These are phyloP conservation scores for Meleagris gallopavo DNA, from an alignment of 2,113 vertebrate species.

Conservation along the genomic window DNA sequence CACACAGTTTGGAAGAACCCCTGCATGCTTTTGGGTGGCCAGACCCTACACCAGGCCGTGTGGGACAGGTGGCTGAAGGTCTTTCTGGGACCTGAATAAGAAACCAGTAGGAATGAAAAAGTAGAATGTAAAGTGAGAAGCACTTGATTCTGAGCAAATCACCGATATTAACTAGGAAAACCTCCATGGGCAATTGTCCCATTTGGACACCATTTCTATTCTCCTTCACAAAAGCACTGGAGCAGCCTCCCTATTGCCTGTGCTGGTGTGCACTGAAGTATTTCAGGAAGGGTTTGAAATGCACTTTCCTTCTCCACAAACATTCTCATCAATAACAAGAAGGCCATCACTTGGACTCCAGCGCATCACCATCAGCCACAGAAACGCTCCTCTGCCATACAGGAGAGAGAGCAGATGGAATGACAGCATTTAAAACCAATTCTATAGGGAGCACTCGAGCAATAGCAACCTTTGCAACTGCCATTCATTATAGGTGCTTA, in stretches of 20 bases:
- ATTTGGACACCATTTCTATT: constrained; percentile 27
- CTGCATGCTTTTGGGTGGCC: not conserved
- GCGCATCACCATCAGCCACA: not conserved
- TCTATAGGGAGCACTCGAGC: constrained; percentile 3
- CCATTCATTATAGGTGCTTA: constrained; percentile 1
- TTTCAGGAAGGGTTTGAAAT: not conserved
- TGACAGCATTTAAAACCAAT: not conserved
- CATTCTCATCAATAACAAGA: not conserved
- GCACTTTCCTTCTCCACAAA: not conserved
- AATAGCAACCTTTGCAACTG: constrained; percentile 20
- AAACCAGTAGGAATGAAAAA: not conserved
- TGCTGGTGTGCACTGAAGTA: not conserved
- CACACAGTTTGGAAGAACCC: not conserved
- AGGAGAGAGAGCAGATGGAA: constrained; percentile 13
- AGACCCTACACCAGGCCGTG: not conserved
- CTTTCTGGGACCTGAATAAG: not conserved
- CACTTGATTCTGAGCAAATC: not conserved
- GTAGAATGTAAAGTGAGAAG: not conserved
- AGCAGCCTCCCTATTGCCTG: not conserved
- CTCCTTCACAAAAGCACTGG: not conserved
- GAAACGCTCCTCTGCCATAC: not conserved
- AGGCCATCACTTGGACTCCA: not conserved
- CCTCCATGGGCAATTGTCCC: constrained; percentile 7
- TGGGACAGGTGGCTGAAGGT: not conserved
- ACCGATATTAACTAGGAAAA: constrained; percentile 47